phyloP scores from a whole-genome alignment of 2,888 invertebrate genomes.

The Nomada goodeniana region DNA sequence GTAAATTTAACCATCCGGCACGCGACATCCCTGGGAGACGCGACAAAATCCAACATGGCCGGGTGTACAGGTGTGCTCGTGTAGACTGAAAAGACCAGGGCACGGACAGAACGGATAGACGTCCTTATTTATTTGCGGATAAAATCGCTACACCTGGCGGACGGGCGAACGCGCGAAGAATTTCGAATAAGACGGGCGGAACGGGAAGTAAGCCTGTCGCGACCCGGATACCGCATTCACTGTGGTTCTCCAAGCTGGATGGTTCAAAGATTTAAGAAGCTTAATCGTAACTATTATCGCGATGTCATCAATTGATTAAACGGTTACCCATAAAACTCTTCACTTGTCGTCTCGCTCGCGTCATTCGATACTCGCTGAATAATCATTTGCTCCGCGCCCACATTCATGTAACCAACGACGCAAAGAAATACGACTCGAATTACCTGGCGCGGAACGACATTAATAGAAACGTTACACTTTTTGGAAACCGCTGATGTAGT shows the following conservation, averaged over 20 bases:
- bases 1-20: conserved; percentile 35
- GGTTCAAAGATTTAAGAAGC: too few species aligned
- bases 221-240: conserved; percentile 7
- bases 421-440: too few species aligned
- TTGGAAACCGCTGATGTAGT: conserved; percentile 26
- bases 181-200: conserved; percentile 51
- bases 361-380: too few species aligned
- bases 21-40: conserved; percentile 9
- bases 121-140: conserved; percentile 67
- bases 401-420: too few species aligned
- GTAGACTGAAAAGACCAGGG: not conserved
- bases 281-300: too few species aligned
- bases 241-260: not conserved
- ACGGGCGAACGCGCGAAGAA: conserved; percentile 51
- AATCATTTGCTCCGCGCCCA: not conserved
- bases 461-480: not conserved
- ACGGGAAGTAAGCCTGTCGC: conserved; percentile 33
- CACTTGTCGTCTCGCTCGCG: too few species aligned
- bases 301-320: too few species aligned
- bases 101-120: conserved; percentile 39
- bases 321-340: too few species aligned
- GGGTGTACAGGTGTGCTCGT: conserved; percentile 5
- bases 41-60: conserved; percentile 26
- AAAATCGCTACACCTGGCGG: conserved; percentile 29
- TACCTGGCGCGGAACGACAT: not conserved